Percentiles rank a stretch among this genome's conserved stretches.
phyloP scores from a whole-genome alignment of 2,888 invertebrate genomes.

The Apamea anceps region DNA sequence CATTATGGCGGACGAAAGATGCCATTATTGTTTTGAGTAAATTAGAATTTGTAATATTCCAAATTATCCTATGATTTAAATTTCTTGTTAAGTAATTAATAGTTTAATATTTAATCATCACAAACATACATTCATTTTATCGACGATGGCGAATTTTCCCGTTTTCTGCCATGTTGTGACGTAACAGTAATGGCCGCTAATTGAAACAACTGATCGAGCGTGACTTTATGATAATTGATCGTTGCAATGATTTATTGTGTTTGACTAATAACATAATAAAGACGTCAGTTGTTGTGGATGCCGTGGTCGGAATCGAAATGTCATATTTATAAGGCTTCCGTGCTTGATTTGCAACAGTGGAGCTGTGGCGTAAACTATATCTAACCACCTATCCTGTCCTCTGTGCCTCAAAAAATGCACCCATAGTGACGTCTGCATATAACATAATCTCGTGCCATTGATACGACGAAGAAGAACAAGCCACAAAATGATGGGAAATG shows the following conservation, averaged over 20 bases:
- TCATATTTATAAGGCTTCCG: conserved; percentile 11
- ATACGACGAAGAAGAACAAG: background rate
- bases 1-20: background rate
- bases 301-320: conserved; percentile 37
- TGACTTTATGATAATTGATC: conserved; percentile 64
- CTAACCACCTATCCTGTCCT: background rate
- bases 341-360: conserved; percentile 21
- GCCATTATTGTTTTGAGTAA: background rate
- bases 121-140: background rate
- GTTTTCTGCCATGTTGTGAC: conserved; percentile 49
- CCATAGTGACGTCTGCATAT: too few relatives aligned
- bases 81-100: background rate
- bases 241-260: conserved; percentile 62
- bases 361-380: background rate
- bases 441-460: background rate
- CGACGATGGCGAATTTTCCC: conserved; percentile 18
- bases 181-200: conserved; percentile 61
- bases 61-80: background rate
- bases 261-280: conserved; percentile 57
- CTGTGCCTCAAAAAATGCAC: background rate
- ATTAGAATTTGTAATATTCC: background rate
- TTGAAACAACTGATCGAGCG: conserved; percentile 65
- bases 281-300: conserved; percentile 28
- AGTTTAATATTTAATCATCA: background rate
- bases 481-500: background rate